Evolutionary conservation across 1,140 invertebrate species (phyloP).

Genomic region (Drosophila bifasciata): DNA sequence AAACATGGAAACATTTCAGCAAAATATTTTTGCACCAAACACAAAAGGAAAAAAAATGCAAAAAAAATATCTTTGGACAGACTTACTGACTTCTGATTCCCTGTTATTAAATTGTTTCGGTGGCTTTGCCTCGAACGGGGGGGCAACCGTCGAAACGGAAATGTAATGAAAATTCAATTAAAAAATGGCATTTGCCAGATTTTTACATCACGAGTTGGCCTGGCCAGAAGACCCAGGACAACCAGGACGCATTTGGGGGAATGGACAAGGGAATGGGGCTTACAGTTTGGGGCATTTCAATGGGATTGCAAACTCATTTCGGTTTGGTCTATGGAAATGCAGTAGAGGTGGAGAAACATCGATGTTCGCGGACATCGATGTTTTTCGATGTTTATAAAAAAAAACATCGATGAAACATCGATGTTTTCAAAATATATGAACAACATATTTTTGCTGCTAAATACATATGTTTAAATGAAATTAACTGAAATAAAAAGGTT

Average conservation of each 20-base stretch:
- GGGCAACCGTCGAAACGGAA: constrained; percentile 66
- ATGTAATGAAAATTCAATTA: constrained; percentile 83
- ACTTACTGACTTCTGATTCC: constrained; percentile 56
- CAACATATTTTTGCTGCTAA: too few species aligned
- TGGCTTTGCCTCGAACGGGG: constrained; percentile 12
- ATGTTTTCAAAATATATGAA: too few species aligned
- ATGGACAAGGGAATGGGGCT: constrained; percentile 14
- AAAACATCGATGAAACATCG: too few species aligned
- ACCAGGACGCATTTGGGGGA: constrained; percentile 3
- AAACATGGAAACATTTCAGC: constrained; percentile 47
- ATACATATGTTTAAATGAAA: too few species aligned
- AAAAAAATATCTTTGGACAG: constrained; percentile 35
- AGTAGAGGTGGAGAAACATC: constrained; percentile 12
- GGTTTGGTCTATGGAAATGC: constrained; percentile 35
- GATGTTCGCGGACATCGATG: too few species aligned
- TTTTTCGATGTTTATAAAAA: too few species aligned
- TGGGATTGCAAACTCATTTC: constrained; percentile 51
- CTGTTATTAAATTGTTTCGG: constrained; percentile 70
- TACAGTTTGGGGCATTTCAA: constrained; percentile 38
- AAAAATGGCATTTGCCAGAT: constrained; percentile 80
- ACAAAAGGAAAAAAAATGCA: constrained; percentile 34
- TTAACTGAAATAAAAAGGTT: too few species aligned
- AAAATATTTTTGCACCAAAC: constrained; percentile 47
- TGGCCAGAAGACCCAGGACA: constrained; percentile 14
- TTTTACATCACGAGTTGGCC: constrained; percentile 47